Base-by-base conservation (phyloP, 2,113 vertebrate species). In the Lepus europaeus region DNA sequence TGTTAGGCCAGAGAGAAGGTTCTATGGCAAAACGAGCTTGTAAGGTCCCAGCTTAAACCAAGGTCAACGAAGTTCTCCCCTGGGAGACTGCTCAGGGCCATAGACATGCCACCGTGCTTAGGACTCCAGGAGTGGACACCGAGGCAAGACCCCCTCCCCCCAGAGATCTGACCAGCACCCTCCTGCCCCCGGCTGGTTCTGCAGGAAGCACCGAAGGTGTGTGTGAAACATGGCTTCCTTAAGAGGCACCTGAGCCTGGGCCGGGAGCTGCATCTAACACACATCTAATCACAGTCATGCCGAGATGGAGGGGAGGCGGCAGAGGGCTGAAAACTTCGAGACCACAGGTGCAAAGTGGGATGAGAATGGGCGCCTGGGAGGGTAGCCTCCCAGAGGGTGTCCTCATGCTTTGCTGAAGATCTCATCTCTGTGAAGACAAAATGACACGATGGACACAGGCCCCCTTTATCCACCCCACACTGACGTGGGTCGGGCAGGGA, bases 21-120 rank as follows among this genome's bases (percentile, higher is more conserved):
- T 81, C 76, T 70, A 16, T 16, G 33, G 25, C 70, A 53, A 61
- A 76, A 53, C 19, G 45, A 81, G 73, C 33, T 22, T 27, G 31
- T 9, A n/a, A 12, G 0, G 0, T 2, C 13, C 3, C 3, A 4
- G 4, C 4, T 19, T 70, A 83, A 83, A 73, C 39, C 49, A 9
- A 73, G 17, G 29, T 36, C 53, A 85, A 33, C 59, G 33, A 36
- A 13, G 16, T 12, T 25, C 63, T 36, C 49, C 63, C 61, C n/a
- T 45, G 19, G 16, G 59, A 66, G 39, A 51, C 22, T 70, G n/a
- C 61, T 53, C 64, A 29, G 20, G 73, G 51, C 27, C 36, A 74
- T 22, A 53, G 59, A n/a, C 6, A 19, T 0, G 9, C 81, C 39
- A 56, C 2, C 2, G 20, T 20, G 16, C 2, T 36, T 31, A 27